phyloP scores from a whole-genome alignment of 2,797 vertebrate species.

The Euphonia xanthogaster region DNA sequence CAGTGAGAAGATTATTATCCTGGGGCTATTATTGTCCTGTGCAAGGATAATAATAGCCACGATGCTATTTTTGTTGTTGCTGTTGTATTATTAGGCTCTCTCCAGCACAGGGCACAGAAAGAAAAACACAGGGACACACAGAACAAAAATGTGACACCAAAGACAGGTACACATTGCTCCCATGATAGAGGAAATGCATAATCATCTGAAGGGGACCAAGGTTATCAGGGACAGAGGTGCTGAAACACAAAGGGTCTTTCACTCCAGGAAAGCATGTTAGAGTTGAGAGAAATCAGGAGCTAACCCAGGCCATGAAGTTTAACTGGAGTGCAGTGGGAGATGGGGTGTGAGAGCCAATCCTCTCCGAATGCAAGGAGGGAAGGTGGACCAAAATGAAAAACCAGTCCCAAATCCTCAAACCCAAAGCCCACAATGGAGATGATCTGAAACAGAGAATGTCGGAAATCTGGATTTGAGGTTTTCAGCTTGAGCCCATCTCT shows the following conservation, averaged over 20 bases:
- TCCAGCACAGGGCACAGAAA: background rate
- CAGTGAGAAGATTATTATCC: too few relatives aligned
- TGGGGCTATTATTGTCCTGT: too few relatives aligned
- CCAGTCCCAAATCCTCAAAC: background rate
- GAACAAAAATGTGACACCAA: background rate
- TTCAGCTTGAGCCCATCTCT: conserved; percentile 45
- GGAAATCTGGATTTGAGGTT: conserved; percentile 21
- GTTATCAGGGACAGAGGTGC: background rate
- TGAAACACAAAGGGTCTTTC: background rate
- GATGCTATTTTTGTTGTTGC: background rate
- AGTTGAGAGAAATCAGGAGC: background rate
- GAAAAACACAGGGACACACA: background rate
- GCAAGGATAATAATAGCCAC: background rate
- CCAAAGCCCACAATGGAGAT: background rate
- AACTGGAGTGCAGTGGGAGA: background rate
- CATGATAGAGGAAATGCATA: background rate
- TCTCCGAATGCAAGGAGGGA: rapidly evolving
- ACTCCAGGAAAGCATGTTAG: background rate
- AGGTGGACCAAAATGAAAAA: background rate
- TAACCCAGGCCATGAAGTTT: background rate
- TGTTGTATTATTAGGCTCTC: background rate
- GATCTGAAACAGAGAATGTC: background rate
- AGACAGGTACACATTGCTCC: background rate
- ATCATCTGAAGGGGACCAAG: background rate
- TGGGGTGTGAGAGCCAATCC: background rate